Conservation (phyloP, 2,888 invertebrate genomes). For the Agriotes lineatus region DNA sequence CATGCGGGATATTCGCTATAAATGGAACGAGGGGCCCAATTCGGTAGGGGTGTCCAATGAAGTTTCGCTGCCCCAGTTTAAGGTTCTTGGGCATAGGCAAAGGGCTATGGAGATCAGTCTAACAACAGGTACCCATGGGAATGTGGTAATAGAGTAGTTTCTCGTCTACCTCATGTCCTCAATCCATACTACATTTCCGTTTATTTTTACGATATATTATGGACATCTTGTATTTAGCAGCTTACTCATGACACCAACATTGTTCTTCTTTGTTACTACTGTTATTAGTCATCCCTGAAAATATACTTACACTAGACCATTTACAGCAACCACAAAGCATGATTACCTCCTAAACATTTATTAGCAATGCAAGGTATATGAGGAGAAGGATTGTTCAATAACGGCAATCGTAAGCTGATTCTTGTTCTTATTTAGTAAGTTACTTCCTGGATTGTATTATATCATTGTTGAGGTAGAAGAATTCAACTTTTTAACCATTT, state of each 20-base stretch:
- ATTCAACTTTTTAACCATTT: too few species aligned
- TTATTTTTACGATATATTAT: conserved; percentile 37
- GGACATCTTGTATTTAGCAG: conserved; percentile 22
- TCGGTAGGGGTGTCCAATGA: conserved; percentile 96
- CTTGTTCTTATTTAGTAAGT: background rate
- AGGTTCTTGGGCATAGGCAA: conserved; percentile 96
- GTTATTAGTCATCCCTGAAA: background rate
- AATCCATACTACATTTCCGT: conserved; percentile 36
- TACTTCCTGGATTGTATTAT: background rate
- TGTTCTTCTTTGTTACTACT: background rate
- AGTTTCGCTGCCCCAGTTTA: conserved; percentile 97
- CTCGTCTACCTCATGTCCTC: conserved; percentile 39
- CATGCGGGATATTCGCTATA: conserved; percentile 97
- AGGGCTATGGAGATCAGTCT: conserved; percentile 96
- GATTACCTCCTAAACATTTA: background rate
- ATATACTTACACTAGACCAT: conserved; percentile 8
- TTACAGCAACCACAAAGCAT: conserved; percentile 13
- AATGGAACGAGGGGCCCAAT: conserved; percentile 95
- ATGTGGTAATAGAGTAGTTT: conserved; percentile 49
- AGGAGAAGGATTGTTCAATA: background rate
- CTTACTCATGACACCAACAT: conserved; percentile 29
- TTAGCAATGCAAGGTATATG: background rate
- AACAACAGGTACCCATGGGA: conserved; percentile 86
- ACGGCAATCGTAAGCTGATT: too few species aligned
- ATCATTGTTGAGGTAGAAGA: too few species aligned